Evolutionary conservation across 1,140 invertebrate species (phyloP).

Genomic region (Maniola jurtina): DNA sequence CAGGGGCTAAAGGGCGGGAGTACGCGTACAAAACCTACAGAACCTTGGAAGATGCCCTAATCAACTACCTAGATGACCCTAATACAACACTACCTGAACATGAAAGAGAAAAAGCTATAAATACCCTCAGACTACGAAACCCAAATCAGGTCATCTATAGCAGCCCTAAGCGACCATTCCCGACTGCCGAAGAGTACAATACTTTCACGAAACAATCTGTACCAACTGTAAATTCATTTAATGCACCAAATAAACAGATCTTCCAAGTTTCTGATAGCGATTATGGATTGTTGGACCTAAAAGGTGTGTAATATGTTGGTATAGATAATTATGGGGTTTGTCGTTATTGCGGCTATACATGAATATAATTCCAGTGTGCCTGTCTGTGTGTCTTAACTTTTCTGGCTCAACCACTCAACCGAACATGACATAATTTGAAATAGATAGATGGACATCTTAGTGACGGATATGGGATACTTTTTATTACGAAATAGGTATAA

Average conservation of each 20-base stretch:
- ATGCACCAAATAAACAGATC: slow-evolving; percentile 7
- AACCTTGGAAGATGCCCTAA: slow-evolving; percentile 58
- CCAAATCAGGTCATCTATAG: not conserved
- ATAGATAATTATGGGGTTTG: not conserved
- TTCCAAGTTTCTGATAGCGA: slow-evolving; percentile 20
- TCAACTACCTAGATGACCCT: slow-evolving; percentile 59
- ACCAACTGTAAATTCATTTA: not conserved
- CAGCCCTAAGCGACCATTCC: slow-evolving; percentile 24
- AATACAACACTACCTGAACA: slow-evolving; percentile 61
- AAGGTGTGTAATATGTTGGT: not conserved
- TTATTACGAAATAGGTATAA: too few species aligned
- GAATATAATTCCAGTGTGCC: too few species aligned
- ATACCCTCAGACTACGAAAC: not conserved
- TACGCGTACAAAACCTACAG: slow-evolving; percentile 62
- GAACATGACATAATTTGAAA: too few species aligned
- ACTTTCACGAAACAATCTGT: slow-evolving; percentile 26
- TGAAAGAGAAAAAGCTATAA: slow-evolving; percentile 37
- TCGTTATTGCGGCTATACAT: too few species aligned
- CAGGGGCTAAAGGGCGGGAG: slow-evolving; percentile 58
- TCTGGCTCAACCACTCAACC: too few species aligned
- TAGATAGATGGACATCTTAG: too few species aligned
- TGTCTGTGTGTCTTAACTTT: too few species aligned
- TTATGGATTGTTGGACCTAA: slow-evolving; percentile 19
- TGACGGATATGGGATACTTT: too few species aligned
- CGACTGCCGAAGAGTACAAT: slow-evolving; percentile 43